A percentile compares a stretch with the other conserved stretches of the same genome.
Conservation (phyloP, 2,888 invertebrate genomes). For the Mythimna loreyi region DNA sequence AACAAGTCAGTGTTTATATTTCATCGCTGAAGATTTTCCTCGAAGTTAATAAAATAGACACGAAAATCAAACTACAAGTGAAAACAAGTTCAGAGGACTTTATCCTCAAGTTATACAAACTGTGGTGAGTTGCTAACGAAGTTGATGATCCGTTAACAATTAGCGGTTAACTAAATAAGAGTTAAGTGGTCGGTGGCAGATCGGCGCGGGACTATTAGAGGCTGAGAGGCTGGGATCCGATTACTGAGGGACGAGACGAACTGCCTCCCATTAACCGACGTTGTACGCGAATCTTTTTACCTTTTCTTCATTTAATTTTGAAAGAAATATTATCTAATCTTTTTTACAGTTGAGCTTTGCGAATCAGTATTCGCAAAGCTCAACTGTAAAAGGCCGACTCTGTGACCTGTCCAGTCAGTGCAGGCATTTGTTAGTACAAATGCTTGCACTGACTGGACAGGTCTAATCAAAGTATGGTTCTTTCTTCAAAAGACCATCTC, state of each 20-base stretch:
- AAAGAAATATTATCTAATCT: background rate
- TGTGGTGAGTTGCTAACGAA: slow-evolving; percentile 21
- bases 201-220: slow-evolving; percentile 40
- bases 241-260: slow-evolving; percentile 29
- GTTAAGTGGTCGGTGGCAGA: slow-evolving; percentile 31
- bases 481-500: too few species aligned
- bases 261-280: slow-evolving; percentile 7
- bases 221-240: slow-evolving; percentile 10
- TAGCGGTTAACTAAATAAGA: slow-evolving; percentile 23
- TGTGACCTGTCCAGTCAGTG: too few species aligned
- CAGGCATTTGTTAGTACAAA: too few species aligned
- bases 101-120: slow-evolving; percentile 15
- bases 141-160: slow-evolving; percentile 45
- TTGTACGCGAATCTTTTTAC: slow-evolving; percentile 6
- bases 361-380: too few species aligned
- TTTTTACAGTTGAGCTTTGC: too few species aligned
- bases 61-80: slow-evolving; percentile 3
- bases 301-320: background rate
- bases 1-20: background rate
- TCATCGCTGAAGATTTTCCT: background rate
- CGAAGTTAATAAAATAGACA: slow-evolving; percentile 8
- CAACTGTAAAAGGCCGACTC: too few species aligned
- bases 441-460: too few species aligned
- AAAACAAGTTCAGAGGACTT: background rate
- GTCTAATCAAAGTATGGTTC: too few species aligned